Conservation (phyloP, 2,113 vertebrate species). For the Panthera tigris region DNA sequence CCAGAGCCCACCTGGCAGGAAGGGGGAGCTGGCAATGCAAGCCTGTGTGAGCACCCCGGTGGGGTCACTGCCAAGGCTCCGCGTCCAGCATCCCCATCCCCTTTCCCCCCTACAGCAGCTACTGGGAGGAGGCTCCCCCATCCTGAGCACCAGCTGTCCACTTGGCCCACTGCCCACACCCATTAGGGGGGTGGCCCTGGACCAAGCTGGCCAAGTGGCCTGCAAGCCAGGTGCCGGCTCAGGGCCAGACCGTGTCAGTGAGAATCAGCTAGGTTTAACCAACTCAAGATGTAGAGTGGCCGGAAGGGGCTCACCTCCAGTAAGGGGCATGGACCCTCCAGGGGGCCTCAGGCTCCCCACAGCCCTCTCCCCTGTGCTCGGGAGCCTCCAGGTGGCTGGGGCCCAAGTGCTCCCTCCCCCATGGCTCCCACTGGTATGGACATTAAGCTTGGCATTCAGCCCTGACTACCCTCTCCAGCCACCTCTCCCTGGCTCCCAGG, state of each 20-base stretch:
- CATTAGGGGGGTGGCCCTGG: slow-evolving; percentile 56
- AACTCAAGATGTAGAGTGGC: not conserved
- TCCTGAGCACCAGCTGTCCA: slow-evolving; percentile 71
- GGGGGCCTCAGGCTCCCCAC: not conserved
- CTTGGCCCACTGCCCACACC: not conserved
- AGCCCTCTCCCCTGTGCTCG: not conserved
- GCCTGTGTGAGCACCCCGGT: not conserved
- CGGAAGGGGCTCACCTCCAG: not conserved
- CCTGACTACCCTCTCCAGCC: not conserved
- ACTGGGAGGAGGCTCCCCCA: slow-evolving; percentile 21
- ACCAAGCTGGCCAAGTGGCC: slow-evolving; percentile 60
- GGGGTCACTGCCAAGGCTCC: not conserved
- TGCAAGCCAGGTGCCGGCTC: slow-evolving; percentile 46
- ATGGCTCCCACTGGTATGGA: not conserved
- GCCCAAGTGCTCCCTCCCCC: not conserved
- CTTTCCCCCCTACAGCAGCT: not conserved
- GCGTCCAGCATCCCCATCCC: not conserved
- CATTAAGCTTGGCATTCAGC: not conserved
- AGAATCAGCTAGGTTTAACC: not conserved
- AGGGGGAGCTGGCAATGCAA: not conserved
- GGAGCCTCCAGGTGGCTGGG: not conserved
- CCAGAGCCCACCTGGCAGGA: not conserved
- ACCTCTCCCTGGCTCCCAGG: not conserved
- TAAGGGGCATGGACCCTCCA: not conserved
- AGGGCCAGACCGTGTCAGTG: slow-evolving; percentile 27